Base-by-base conservation (phyloP, 2,113 vertebrate species). In the Delphinus delphis region DNA sequence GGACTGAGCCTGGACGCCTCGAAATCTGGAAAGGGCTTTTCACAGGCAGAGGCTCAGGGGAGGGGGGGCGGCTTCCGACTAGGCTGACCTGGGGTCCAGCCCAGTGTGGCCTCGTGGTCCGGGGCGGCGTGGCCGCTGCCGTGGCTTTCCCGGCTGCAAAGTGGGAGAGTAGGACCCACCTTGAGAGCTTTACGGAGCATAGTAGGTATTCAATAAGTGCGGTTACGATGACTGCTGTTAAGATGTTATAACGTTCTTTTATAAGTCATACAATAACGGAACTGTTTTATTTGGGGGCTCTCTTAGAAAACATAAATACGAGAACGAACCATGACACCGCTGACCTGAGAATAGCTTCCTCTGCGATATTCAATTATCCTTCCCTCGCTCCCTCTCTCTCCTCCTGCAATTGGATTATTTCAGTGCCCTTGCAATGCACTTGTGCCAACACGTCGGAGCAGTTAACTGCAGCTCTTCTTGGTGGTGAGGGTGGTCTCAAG, bases 61-160 rank as follows among this genome's bases (percentile, higher is more conserved):
- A 8, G 44, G 25, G 7, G 11, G 7, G 7, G 14, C 0, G 8
- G 55, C 50, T 1, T 6, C 10, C 0, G 13, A 8, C 15, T 1
- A 0, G 7, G 80, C 17, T 4, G 11, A 8, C 23, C 23, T 0
- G 4, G 36, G 36, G 26, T 12, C 1, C 8, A n/a, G 58, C 11
- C 58, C 28, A 0, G 84, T 5, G 3, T 31, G 31, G 55, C n/a
- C 70, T 86, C 2, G 15, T 1, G 21, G 41, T 4, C 38, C 0
- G 0, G 5, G 23, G n/a, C 1, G 0, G 1, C 12, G 1, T 12
- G 58, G 58, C 8, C 67, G 0, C 2, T 1, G 70, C 60, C 0
- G 0, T 8, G 9, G 10, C 21, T 28, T 44, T 60, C 50, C 41
- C 1, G 12, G 41, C 81, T 36, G 28, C 8, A 4, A 15, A 38